Evolutionary conservation across 1,140 invertebrate genomes (phyloP), one percentile per base, ranked within the genome.

Genomic region (Hycleus cichorii): DNA sequence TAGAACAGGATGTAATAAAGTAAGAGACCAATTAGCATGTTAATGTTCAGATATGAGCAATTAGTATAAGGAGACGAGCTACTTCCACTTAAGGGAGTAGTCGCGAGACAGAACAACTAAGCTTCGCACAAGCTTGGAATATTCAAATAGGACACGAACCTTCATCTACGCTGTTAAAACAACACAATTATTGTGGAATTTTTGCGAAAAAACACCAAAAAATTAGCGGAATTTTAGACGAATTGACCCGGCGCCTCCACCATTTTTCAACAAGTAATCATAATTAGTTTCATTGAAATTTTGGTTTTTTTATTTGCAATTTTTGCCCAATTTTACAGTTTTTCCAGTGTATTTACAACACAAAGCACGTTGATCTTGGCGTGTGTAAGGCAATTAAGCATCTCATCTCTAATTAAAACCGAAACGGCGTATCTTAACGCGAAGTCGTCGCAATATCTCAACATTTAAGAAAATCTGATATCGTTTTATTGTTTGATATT

Each of bases 61-160:
- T 72, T 72, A 71, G 69, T 68, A 65, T 64, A 62, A 64, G 66
- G 61, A 68, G 64, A 57, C 64, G 60, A 59, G 48, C 49, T 62
- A 61, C 56, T 66, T 60, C 49, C 40, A 58, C 39, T 58, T 49
- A 44, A 51, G 49, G 47, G 44, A 45, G 32, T 18, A 18, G 49
- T 55, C 32, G 60, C 55, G 54, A 60, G 60, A 64, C 59, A 64
- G 58, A 64, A 60, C 64, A 64, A 52, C 62, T 67, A 65, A 69
- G 62, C 65, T 60, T 65, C 54, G 66, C 66, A 74, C 74, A 74
- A 72, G 72, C 65, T 69, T 73, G 72, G 74, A 75, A 75, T 75
- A 75, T 73, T 74, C 71, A 74, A 75, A 68, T 69, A 75, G 74
- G 67, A 75, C 70, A 70, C 59, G 52, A 58, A 68, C 70, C 71